Evolutionary conservation across 2,113 vertebrate species (phyloP), one percentile per base, ranked within the genome.

Genomic region (Tinamus guttatus): DNA sequence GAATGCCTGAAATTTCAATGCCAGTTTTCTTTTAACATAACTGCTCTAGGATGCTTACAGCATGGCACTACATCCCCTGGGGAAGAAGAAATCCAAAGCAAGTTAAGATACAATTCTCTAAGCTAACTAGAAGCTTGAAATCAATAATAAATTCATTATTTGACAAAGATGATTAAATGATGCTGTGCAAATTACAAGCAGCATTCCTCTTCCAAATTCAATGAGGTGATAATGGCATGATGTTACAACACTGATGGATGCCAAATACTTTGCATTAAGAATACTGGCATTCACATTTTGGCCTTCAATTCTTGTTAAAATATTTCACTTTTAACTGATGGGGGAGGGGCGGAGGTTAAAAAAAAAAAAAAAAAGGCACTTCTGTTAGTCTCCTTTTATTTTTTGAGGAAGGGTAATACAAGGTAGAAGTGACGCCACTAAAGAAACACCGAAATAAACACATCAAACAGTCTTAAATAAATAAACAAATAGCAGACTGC

Each of bases 151-250:
- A 90, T 93, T 93, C 0, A 1, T 93, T 96, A 87, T 71, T 93
- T 95, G 92, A 96, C 93, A 95, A 95, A 97, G 76, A 96, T 89
- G 90, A 97, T 97, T 91, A 96, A 97, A 96, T 73, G 89, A 93
- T 93, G 74, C 77, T 90, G 79, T 90, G 75, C 70, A 94, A 96
- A 94, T 92, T 84, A 91, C 47, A 14, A 85, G 52, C 12, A 95
- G 83, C 77, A 78, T 90, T 95, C 77, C 59, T 95, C 77, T 97
- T 89, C 85, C 92, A 88, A 94, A 97, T 38, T 63, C 94, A 87
- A 12, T 82, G 74, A 49, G 70, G 77, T 81, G 92, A 93, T 51
- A 85, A 80, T 28, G 11, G 60, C 74, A 88, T 40, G 62, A 43
- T 85, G 88, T 41, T 58, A 95, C 58, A 90, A 59, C 28, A 4